Conservation (phyloP, 2,888 invertebrate genomes). For the Cheilosia pagana region DNA sequence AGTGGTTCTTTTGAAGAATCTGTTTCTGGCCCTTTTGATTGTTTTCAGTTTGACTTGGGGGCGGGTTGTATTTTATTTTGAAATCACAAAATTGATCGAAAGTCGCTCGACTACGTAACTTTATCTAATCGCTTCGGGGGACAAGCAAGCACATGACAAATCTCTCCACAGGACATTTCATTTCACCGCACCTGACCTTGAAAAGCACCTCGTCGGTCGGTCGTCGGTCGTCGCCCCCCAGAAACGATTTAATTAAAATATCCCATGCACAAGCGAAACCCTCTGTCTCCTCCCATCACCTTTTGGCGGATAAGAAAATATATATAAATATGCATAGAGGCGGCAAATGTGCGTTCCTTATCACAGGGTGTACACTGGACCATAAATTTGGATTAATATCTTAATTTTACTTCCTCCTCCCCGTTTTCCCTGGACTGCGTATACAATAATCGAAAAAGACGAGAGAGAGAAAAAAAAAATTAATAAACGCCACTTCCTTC, state of each 20-base stretch:
- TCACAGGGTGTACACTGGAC: conserved; percentile 49
- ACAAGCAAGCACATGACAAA: too few relatives aligned
- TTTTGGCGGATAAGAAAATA: background rate
- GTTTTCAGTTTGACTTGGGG: conserved; percentile 12
- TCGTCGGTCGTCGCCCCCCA: too few relatives aligned
- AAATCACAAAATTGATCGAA: too few relatives aligned
- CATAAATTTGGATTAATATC: conserved; percentile 70
- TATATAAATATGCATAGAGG: conserved; percentile 22
- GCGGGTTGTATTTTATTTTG: too few relatives aligned
- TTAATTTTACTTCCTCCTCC: conserved; percentile 54
- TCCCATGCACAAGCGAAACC: conserved; percentile 15
- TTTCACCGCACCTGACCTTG: conserved; percentile 2
- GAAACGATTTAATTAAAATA: conserved; percentile 52
- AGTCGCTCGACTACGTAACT: too few relatives aligned
- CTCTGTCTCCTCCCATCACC: background rate
- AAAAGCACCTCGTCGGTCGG: background rate
- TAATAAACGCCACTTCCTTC: conserved; percentile 54
- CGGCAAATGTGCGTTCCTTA: conserved; percentile 45
- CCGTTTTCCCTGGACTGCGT: conserved; percentile 24
- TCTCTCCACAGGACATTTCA: too few relatives aligned
- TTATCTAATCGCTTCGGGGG: too few relatives aligned
- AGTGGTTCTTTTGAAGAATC: conserved; percentile 59
- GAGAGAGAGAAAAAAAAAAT: conserved; percentile 43
- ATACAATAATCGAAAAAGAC: conserved; percentile 54
- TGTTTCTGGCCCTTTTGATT: conserved; percentile 17